A percentile compares a stretch with the other conserved stretches of the same genome.
phyloP scores from a whole-genome alignment of 2,797 vertebrate species.

The Danionella dracula region DNA sequence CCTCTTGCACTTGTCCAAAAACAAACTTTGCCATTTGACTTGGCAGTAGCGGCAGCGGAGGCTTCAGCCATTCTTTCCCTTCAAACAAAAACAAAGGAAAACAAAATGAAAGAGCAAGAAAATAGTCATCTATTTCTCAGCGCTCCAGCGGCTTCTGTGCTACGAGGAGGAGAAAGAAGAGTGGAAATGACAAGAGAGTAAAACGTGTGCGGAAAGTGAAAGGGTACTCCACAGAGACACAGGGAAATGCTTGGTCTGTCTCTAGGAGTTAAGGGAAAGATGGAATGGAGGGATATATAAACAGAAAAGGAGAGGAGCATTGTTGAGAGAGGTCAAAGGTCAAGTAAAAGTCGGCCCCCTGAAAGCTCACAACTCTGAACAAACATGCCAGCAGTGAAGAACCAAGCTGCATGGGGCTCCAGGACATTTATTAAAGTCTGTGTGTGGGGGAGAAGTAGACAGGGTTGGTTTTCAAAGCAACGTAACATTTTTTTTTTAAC shows the following conservation, averaged over 20 bases:
- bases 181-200: neutral
- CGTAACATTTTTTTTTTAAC: neutral
- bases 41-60: constrained; percentile 51
- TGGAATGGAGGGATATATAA: constrained; percentile 25
- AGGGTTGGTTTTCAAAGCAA: neutral
- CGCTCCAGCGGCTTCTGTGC: neutral
- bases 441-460: constrained; percentile 1
- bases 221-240: neutral
- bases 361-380: constrained; percentile 23
- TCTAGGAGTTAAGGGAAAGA: constrained; percentile 25
- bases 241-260: neutral
- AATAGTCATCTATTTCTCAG: constrained; percentile 4
- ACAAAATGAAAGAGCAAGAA: constrained; percentile 2
- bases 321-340: constrained; percentile 23
- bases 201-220: neutral
- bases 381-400: constrained; percentile 23
- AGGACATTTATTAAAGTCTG: constrained; percentile 33
- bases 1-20: constrained; percentile 63
- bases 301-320: constrained; percentile 23
- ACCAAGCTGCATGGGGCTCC: constrained; percentile 6
- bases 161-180: neutral
- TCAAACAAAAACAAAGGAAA: constrained; percentile 40
- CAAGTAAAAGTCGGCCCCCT: constrained; percentile 19
- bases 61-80: constrained; percentile 61
- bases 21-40: constrained; percentile 68